Conservation (phyloP, 2,797 vertebrate species). For the Alouatta caraya region DNA sequence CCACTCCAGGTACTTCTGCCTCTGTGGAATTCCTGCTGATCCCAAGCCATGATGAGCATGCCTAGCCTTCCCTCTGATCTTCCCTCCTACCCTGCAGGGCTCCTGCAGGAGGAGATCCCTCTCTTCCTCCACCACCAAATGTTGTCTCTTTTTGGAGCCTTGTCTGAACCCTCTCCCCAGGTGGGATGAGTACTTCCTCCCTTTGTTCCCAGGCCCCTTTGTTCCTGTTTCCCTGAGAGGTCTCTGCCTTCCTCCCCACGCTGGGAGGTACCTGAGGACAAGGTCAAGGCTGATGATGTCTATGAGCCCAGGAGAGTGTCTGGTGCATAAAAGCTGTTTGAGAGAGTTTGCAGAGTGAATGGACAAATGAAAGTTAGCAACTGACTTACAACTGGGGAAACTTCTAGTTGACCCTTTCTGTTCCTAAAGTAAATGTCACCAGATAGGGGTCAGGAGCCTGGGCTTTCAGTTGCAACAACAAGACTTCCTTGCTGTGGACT, state of each 20-base stretch:
- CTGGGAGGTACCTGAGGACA: neutral
- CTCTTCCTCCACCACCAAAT: neutral
- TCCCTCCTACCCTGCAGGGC: neutral
- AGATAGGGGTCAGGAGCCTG: neutral
- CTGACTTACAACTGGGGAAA: neutral
- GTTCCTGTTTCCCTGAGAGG: neutral
- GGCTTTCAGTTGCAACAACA: neutral
- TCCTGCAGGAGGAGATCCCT: neutral
- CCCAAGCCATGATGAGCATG: neutral
- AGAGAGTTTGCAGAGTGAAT: neutral
- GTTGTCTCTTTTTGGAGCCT: neutral
- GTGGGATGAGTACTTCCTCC: neutral
- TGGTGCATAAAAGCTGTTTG: neutral
- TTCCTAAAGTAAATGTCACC: neutral
- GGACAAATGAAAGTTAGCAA: neutral
- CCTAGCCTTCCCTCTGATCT: neutral
- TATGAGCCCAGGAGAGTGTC: neutral
- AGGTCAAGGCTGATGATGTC: neutral
- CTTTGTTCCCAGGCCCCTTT: neutral
- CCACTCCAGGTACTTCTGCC: accelerated
- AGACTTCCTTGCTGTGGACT: neutral
- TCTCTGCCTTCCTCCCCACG: neutral
- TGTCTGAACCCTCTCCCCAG: neutral
- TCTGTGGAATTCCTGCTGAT: neutral
- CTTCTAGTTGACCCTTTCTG: neutral